Base-by-base conservation (phyloP, 2,113 vertebrate genomes). In the Scomber colias region DNA sequence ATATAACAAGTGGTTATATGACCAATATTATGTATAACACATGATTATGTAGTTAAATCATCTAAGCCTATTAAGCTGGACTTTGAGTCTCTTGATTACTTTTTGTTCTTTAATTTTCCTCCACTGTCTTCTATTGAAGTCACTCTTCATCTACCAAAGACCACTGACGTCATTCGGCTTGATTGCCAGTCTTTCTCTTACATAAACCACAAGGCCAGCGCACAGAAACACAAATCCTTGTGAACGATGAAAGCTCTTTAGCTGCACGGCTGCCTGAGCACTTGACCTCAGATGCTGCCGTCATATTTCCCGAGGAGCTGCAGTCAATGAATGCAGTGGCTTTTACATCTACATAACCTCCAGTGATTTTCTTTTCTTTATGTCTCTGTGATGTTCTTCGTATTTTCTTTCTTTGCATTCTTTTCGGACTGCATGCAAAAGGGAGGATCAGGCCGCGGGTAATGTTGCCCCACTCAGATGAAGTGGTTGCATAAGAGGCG, bases 401-500 rank as follows among this genome's bases (percentile, higher is more conserved):
- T 69, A 61, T 27, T 31, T 21, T 44, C 64, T 31, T 77, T 79
- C 69, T 35, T 31, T 63, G 49, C 24, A 16, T 31, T 67, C 45
- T 57, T 63, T 51, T 21, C 5, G 64, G 46, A 59, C 30, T 44
- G 51, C 11, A 0, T n/a, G 14, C 48, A 7, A 14, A 46, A 46
- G 14, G 65, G 49, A 57, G 44, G 56, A 56, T 64, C 40, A 40
- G 56, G 46, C 67, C 0, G 15, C 10, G 31, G 55, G 69, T 50
- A 51, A 48, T 55, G 49, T 24, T 51, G 77, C 56, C 40, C 45
- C 60, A 2, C 56, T 79, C 79, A 31, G 55, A 80, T 45, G 45
- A 44, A 21, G 50, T 2, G 24, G 83, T 90, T 88, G 74, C 74
- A 60, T 88, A 90, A 89, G 76, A 79, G 27, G 48, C 9, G 10